Conservation (phyloP, 2,888 invertebrate species). For the Pyrrhosoma nymphula region DNA sequence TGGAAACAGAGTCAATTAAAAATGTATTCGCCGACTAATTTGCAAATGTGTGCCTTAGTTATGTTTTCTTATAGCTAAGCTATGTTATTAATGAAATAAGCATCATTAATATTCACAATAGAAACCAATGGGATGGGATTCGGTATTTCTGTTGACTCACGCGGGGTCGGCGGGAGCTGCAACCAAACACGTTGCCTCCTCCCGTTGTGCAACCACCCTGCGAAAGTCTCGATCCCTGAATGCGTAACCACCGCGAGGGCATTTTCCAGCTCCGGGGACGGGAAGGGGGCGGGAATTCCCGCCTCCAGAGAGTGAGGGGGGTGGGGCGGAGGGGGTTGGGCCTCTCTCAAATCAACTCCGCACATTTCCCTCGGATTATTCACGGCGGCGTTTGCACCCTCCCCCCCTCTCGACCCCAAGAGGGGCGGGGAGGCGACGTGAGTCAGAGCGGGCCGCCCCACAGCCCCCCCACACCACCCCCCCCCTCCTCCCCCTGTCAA, state of each 20-base stretch:
- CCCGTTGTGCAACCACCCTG: not conserved
- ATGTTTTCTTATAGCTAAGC: no score
- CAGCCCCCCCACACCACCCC: not conserved
- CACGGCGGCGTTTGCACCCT: not conserved
- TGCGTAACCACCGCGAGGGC: not conserved
- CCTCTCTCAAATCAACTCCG: no score
- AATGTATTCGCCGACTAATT: no score
- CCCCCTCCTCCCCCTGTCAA: no score
- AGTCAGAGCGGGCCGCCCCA: not conserved
- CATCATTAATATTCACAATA: no score
- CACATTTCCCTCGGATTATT: not conserved
- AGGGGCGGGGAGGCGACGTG: not conserved
- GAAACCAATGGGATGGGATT: no score
- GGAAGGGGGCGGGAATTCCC: not conserved
- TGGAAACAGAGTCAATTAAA: no score
- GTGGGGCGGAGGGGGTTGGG: no score
- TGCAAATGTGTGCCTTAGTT: no score
- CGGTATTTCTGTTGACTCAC: no score
- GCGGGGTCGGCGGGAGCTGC: no score
- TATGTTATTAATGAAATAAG: no score
- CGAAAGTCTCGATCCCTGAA: not conserved
- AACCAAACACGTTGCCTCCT: not conserved
- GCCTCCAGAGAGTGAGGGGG: not conserved
- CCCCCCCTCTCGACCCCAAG: not conserved
- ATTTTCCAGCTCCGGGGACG: not conserved